Conservation (phyloP, 1,140 invertebrate species). For the Samia ricini region DNA sequence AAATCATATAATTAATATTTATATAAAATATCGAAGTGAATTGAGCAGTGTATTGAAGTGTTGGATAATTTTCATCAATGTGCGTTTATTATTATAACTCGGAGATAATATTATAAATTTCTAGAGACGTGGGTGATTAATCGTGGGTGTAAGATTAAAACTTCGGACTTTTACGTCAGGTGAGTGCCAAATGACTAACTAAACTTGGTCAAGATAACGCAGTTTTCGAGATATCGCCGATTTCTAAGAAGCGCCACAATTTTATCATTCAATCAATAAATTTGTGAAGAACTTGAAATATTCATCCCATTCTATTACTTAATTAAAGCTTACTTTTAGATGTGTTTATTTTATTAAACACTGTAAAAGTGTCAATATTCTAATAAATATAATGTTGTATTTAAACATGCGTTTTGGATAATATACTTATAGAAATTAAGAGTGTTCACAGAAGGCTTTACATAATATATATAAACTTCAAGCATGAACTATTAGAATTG, state of each 20-base stretch:
- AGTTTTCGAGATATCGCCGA: not conserved
- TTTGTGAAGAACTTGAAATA: not conserved
- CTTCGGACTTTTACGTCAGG: not conserved
- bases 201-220: not conserved
- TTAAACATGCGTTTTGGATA: too few relatives aligned
- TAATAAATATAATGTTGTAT: too few relatives aligned
- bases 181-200: not conserved
- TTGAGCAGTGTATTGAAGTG: not conserved
- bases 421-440: too few relatives aligned
- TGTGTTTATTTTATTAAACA: too few relatives aligned
- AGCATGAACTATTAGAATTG: too few relatives aligned
- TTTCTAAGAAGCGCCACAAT: not conserved
- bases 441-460: too few relatives aligned
- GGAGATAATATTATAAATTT: not conserved
- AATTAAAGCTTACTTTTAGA: too few relatives aligned
- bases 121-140: not conserved
- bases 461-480: too few relatives aligned
- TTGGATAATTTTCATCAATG: conserved; percentile 1
- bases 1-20: not conserved
- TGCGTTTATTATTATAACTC: not conserved
- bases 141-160: not conserved
- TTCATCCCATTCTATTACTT: not conserved
- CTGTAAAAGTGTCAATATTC: too few relatives aligned
- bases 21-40: not conserved
- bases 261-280: not conserved